Evolutionary conservation across 2,113 vertebrate genomes (phyloP).

Genomic region (Ornithorhynchus anatinus): DNA sequence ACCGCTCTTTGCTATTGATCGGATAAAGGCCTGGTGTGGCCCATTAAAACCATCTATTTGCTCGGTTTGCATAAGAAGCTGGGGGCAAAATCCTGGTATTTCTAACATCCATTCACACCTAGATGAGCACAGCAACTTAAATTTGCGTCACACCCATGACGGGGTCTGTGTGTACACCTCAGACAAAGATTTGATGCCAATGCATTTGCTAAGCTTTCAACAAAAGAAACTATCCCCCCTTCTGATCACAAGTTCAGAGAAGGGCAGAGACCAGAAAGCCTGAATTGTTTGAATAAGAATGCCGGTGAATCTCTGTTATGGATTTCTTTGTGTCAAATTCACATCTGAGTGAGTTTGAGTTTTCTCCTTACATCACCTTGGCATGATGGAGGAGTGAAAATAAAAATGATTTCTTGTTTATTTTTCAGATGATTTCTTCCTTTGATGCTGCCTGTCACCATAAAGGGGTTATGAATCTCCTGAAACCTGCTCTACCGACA

Average conservation of each 20-base stretch:
- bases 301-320: constrained; percentile 39
- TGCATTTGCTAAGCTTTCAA: neutral
- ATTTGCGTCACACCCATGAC: constrained; percentile 8
- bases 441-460: constrained; percentile 60
- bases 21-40: constrained; percentile 44
- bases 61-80: constrained; percentile 42
- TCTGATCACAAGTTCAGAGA: constrained; percentile 35
- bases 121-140: constrained; percentile 42
- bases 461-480: constrained; percentile 66
- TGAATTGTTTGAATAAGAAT: constrained; percentile 53
- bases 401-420: constrained; percentile 62
- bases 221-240: constrained; percentile 24
- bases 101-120: constrained; percentile 38
- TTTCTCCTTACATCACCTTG: constrained; percentile 57
- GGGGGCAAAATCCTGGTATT: constrained; percentile 23
- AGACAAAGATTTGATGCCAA: constrained; percentile 21
- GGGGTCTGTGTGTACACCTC: constrained; percentile 27
- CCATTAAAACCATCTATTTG: neutral
- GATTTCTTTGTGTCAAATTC: constrained; percentile 46
- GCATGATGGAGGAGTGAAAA: constrained; percentile 48
- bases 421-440: constrained; percentile 57
- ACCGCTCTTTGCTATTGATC: constrained; percentile 71
- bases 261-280: neutral
- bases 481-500: constrained; percentile 46
- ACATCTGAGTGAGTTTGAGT: constrained; percentile 29